phyloP scores from a whole-genome alignment of 1,140 invertebrate species.

The Diabrotica virgifera region DNA sequence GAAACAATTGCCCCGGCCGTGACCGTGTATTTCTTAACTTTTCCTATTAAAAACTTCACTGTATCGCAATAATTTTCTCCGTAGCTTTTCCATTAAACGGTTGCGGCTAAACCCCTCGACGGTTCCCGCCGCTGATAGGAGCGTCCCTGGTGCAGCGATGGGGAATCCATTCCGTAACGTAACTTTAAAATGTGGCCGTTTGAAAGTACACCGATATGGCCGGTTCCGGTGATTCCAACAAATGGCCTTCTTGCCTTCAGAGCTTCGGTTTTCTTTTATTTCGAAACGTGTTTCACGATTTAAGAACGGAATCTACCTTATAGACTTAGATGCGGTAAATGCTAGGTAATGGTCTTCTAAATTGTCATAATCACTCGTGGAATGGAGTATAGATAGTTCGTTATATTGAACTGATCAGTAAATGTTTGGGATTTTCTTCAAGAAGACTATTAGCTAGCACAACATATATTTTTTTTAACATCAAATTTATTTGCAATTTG shows the following conservation, averaged over 20 bases:
- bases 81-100: not conserved
- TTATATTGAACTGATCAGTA: too few species aligned
- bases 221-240: constrained; percentile 1
- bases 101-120: not conserved
- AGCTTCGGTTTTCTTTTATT: not conserved
- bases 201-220: constrained; percentile 1
- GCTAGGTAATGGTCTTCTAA: too few species aligned
- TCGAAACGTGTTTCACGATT: not conserved
- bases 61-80: not conserved
- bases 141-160: not conserved
- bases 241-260: not conserved
- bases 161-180: not conserved
- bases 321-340: too few species aligned
- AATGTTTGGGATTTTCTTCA: too few species aligned
- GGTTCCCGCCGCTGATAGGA: not conserved
- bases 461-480: too few species aligned
- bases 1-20: too few species aligned
- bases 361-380: too few species aligned
- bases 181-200: constrained; percentile 2
- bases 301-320: not conserved
- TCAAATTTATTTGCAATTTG: too few species aligned
- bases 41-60: too few species aligned
- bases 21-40: too few species aligned
- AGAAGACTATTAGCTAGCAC: too few species aligned
- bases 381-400: too few species aligned